Conservation (phyloP, 2,797 vertebrate genomes). For the Okamejei kenojei region DNA sequence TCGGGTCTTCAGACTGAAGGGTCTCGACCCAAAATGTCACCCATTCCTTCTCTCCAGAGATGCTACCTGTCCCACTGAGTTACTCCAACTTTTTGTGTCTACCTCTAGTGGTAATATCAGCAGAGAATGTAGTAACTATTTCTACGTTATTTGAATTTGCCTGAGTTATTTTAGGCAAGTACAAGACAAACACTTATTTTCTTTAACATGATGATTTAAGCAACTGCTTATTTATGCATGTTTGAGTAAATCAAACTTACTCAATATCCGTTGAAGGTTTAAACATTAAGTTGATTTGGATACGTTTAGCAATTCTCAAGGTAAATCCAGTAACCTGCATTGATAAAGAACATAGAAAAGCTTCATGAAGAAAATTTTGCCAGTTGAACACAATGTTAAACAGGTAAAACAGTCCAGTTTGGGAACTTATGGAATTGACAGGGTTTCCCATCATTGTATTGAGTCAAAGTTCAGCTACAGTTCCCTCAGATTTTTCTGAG, state of each 20-base stretch:
- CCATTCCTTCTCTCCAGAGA: no score
- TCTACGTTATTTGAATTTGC: background rate
- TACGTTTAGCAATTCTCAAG: constrained; percentile 77
- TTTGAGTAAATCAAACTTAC: constrained; percentile 60
- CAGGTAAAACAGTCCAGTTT: background rate
- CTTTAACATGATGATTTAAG: background rate
- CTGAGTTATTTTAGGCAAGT: background rate
- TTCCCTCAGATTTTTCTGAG: background rate
- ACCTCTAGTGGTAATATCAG: background rate
- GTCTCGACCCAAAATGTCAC: no score
- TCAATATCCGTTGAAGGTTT: constrained; percentile 60
- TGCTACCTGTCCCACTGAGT: no score
- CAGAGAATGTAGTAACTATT: background rate
- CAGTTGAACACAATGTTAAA: background rate
- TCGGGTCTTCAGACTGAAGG: no score
- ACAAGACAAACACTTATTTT: background rate
- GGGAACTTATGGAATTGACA: background rate
- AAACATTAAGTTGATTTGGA: constrained; percentile 84
- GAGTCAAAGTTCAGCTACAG: background rate
- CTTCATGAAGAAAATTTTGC: background rate
- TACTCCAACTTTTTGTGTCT: no score
- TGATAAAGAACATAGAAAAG: constrained; percentile 27
- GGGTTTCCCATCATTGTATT: background rate
- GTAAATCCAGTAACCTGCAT: constrained; percentile 83
- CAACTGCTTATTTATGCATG: background rate